A percentile compares a stretch with the other conserved stretches of the same genome.
phyloP scores from a whole-genome alignment of 2,888 invertebrate species.

The Eupithecia vulgata region DNA sequence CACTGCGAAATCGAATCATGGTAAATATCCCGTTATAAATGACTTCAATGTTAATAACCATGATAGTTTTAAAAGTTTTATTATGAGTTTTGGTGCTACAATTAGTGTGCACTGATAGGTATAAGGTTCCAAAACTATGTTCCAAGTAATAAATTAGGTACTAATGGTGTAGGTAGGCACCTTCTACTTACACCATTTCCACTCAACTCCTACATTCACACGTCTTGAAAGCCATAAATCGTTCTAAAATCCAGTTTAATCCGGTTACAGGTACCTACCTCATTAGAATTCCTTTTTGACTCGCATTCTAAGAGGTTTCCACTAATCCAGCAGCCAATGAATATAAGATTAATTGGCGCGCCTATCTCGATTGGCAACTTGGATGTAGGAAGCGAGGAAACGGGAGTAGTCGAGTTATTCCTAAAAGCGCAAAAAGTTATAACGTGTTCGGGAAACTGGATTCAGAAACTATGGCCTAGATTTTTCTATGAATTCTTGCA shows the following conservation, averaged over 20 bases:
- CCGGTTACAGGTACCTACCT: constrained; percentile 4
- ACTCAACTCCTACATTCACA: constrained; percentile 10
- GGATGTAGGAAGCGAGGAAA: constrained; percentile 7
- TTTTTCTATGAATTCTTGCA: background rate
- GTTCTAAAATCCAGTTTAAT: constrained; percentile 7
- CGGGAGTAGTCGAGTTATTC: constrained; percentile 6
- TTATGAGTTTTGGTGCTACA: too few relatives aligned
- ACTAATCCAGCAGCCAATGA: constrained; percentile 63
- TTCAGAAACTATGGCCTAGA: background rate
- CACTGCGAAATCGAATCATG: too few relatives aligned
- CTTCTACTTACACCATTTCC: background rate
- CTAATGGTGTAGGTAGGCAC: too few relatives aligned
- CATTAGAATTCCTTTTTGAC: constrained; percentile 39
- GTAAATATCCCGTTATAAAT: too few relatives aligned
- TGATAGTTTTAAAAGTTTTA: too few relatives aligned
- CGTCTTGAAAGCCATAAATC: constrained; percentile 2
- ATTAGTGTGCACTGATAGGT: too few relatives aligned
- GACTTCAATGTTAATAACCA: too few relatives aligned
- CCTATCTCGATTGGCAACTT: constrained; percentile 51
- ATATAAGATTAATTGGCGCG: constrained; percentile 62
- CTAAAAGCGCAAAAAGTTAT: background rate
- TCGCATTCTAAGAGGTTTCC: constrained; percentile 47
- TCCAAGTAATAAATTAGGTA: background rate
- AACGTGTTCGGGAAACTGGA: background rate
- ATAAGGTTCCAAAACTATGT: background rate